Conservation (phyloP, 2,888 invertebrate species). For the Notodonta dromedarius region DNA sequence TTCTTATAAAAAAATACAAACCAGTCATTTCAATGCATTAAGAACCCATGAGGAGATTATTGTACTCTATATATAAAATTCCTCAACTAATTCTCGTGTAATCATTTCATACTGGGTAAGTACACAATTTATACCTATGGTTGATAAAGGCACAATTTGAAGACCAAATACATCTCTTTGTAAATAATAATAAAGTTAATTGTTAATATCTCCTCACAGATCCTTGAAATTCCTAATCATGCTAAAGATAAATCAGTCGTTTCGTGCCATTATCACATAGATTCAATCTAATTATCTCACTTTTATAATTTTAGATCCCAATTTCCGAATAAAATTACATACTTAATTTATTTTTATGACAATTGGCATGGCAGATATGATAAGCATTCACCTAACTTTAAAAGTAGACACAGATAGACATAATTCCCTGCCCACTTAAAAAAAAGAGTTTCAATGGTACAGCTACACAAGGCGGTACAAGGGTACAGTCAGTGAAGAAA, state of each 20-base stretch:
- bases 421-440: no score
- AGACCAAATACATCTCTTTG: not conserved
- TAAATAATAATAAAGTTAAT: not conserved
- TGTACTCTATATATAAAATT: constrained; percentile 13
- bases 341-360: not conserved
- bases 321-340: not conserved
- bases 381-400: constrained; percentile 10
- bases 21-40: constrained; percentile 53
- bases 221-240: constrained; percentile 51
- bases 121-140: not conserved
- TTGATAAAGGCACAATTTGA: constrained; percentile 64
- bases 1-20: constrained; percentile 62
- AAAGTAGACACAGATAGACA: not conserved
- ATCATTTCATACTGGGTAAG: not conserved
- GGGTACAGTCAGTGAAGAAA: no score
- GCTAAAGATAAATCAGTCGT: constrained; percentile 68
- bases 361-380: not conserved
- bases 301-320: not conserved
- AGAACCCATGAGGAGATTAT: constrained; percentile 62
- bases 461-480: no score
- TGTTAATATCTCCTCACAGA: constrained; percentile 57
- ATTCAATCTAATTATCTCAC: constrained; percentile 26
- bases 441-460: no score
- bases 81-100: not conserved
- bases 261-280: constrained; percentile 62